Percentiles rank a stretch among this genome's conserved stretches.
phyloP scores from a whole-genome alignment of 1,140 invertebrate genomes.

The Diabrotica undecimpunctata region DNA sequence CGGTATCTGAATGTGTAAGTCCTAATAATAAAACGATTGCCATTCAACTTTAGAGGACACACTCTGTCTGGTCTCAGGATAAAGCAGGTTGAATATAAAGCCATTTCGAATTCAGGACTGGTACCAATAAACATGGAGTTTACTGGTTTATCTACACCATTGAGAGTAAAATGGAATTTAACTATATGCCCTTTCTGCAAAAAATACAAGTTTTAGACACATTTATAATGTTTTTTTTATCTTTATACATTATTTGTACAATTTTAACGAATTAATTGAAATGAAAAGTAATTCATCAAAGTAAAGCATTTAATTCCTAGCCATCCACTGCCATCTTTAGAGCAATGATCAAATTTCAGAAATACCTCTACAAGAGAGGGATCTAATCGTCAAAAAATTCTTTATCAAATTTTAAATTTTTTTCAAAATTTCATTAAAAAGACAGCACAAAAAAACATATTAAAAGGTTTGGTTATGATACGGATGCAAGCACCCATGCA shows the following conservation, averaged over 20 bases:
- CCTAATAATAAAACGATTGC: conserved; percentile 65
- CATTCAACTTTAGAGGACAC: conserved; percentile 69
- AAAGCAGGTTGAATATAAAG: conserved; percentile 84
- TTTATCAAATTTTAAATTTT: no score
- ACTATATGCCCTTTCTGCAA: conserved; percentile 72
- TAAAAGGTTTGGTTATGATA: no score
- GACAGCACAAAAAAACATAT: no score
- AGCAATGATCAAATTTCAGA: no score
- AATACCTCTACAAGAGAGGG: no score
- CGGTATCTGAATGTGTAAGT: conserved; percentile 70
- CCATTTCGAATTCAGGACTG: conserved; percentile 89
- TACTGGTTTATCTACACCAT: conserved; percentile 70
- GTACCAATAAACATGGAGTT: conserved; percentile 84
- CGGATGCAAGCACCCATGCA: no score
- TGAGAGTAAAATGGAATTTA: conserved; percentile 73
- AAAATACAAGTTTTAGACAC: not conserved
- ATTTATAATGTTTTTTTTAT: no score
- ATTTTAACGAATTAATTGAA: not conserved
- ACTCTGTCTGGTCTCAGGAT: conserved; percentile 63
- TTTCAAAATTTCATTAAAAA: no score
- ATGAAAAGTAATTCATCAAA: no score
- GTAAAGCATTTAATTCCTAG: no score
- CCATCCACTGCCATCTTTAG: no score
- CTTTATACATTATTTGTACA: not conserved
- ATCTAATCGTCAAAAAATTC: no score